Percentiles rank a stretch among this genome's conserved stretches.
phyloP scores from a whole-genome alignment of 2,888 invertebrate species.

The Macaria notata region DNA sequence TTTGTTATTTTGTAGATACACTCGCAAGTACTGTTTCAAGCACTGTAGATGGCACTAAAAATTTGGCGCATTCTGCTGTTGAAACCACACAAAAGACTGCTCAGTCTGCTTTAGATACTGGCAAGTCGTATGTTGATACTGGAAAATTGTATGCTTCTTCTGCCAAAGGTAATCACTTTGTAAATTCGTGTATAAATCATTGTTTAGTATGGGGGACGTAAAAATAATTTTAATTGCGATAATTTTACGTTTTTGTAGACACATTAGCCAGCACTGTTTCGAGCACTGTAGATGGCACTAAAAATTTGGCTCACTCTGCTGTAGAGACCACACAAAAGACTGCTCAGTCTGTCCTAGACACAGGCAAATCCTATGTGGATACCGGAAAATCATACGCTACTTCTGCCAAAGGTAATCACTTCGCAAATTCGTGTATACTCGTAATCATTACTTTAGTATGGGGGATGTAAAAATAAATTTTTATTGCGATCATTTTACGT shows the following conservation, averaged over 20 bases:
- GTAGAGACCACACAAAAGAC: constrained; percentile 36
- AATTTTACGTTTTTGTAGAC: constrained; percentile 42
- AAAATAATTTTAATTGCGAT: no score
- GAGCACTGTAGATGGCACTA: constrained; percentile 43
- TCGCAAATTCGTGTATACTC: no score
- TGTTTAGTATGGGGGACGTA: no score
- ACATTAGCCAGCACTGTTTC: constrained; percentile 50
- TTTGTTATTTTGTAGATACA: constrained; percentile 53
- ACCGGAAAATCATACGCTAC: no score
- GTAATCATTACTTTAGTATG: no score
- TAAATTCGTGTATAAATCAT: not conserved
- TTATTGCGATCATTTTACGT: not conserved
- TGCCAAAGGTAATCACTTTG: constrained; percentile 48
- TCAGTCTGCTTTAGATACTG: constrained; percentile 52
- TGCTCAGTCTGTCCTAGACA: constrained; percentile 51
- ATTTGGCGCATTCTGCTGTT: constrained; percentile 50
- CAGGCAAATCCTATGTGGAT: constrained; percentile 50
- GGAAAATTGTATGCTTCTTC: constrained; percentile 51
- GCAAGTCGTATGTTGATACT: constrained; percentile 48
- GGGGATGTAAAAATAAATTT: no score
- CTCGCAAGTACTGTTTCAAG: constrained; percentile 49
- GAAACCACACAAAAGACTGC: constrained; percentile 54
- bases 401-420: constrained; percentile 51
- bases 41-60: constrained; percentile 55
- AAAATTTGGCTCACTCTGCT: constrained; percentile 54